These are phyloP conservation scores for Rhinoptilus africanus DNA, from an alignment of 2,113 vertebrate species.

Conservation along the genomic window DNA sequence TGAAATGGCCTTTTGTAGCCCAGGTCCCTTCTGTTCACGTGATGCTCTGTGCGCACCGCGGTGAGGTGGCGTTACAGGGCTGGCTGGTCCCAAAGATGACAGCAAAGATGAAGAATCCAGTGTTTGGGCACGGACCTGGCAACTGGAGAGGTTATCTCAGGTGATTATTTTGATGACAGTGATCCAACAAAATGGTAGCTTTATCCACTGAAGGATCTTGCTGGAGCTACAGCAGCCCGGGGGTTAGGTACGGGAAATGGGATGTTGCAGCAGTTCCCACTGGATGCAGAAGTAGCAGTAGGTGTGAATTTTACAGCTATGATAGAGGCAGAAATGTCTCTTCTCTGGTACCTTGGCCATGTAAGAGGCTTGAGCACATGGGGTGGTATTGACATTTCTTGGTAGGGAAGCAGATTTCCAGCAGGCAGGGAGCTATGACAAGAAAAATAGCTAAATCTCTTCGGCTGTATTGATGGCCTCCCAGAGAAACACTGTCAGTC, in stretches of 20 bases:
- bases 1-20: neutral
- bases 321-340: neutral
- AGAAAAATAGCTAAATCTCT: slow-evolving; percentile 28
- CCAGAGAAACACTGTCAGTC: slow-evolving; percentile 33
- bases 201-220: neutral
- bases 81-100: neutral
- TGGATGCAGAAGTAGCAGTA: neutral
- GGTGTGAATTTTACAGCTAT: neutral
- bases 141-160: neutral
- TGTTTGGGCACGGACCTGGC: neutral
- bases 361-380: neutral
- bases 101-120: neutral
- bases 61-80: neutral
- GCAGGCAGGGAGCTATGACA: slow-evolving; percentile 42
- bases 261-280: neutral
- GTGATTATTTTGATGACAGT: neutral
- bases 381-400: neutral
- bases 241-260: neutral
- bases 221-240: neutral
- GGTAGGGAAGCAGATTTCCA: neutral
- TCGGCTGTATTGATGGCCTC: neutral
- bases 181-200: neutral
- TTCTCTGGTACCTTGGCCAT: neutral
- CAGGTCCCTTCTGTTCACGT: neutral
- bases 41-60: neutral